Percentiles rank a stretch among this genome's conserved stretches.
These are phyloP conservation scores for Drosophila bunnanda DNA, from an alignment of 2,888 invertebrate genomes.

Conservation along the genomic window DNA sequence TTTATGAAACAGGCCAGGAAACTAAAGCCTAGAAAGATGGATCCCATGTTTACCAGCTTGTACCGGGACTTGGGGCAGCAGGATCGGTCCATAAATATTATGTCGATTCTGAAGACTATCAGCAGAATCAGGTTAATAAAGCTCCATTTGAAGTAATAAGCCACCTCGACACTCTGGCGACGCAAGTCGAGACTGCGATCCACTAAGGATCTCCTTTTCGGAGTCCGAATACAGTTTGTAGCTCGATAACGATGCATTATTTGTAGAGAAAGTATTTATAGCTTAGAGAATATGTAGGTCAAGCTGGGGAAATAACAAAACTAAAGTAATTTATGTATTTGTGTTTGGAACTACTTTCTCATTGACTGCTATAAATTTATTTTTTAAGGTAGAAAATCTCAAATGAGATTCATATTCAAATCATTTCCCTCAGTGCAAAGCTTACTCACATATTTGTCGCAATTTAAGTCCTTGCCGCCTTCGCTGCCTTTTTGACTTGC, in stretches of 20 bases:
- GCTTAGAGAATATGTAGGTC: neutral
- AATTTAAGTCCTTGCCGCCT: conserved; percentile 60
- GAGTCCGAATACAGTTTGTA: conserved; percentile 18
- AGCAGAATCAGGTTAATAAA: conserved; percentile 72
- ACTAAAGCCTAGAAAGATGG: conserved; percentile 85
- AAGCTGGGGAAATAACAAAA: neutral
- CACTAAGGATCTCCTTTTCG: conserved; percentile 45
- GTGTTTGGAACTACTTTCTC: neutral
- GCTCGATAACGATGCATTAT: neutral
- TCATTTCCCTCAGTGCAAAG: conserved; percentile 3
- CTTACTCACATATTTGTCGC: conserved; percentile 56
- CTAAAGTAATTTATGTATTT: neutral
- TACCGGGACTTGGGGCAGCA: conserved; percentile 74
- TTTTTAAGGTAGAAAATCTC: neutral
- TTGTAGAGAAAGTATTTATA: neutral
- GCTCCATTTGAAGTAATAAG: conserved; percentile 80
- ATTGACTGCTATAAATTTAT: neutral
- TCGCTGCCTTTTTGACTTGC: conserved; percentile 68
- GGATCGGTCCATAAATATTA: conserved; percentile 71
- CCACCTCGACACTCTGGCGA: conserved; percentile 67
- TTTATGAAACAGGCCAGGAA: conserved; percentile 86
- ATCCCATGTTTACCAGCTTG: conserved; percentile 84
- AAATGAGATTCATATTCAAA: neutral
- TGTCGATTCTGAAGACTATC: conserved; percentile 75
- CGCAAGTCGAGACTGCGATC: conserved; percentile 69